These are phyloP conservation scores for Diacarnus erythraeanus DNA, from an alignment of 37 sponge, comb jelly and placozoan species.

Conservation along the genomic window DNA sequence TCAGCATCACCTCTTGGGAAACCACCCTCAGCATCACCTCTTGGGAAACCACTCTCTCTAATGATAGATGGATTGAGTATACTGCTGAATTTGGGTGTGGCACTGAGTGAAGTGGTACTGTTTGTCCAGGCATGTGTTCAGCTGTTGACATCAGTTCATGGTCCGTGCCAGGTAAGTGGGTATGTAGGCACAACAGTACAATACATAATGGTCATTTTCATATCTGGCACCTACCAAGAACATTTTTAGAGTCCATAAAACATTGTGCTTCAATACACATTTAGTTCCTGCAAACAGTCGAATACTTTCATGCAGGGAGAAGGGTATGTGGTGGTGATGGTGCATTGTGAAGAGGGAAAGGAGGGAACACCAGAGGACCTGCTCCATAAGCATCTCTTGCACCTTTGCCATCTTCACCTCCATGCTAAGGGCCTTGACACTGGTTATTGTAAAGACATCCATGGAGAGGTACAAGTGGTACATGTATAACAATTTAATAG, in stretches of 20 bases:
- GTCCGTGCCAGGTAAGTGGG: conserved; percentile 20
- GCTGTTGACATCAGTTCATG: conserved; percentile 19
- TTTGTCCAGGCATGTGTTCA: conserved; percentile 47
- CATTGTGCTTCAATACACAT: no score
- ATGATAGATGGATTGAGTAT: conserved; percentile 71
- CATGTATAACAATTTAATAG: background rate
- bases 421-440: conserved; percentile 52
- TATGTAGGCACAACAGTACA: background rate
- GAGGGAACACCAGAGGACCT: conserved; percentile 38
- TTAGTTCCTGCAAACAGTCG: background rate
- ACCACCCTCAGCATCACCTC: no score
- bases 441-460: conserved; percentile 73
- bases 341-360: conserved; percentile 43
- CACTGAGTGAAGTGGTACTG: conserved; percentile 23
- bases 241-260: background rate
- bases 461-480: conserved; percentile 63
- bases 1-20: no score
- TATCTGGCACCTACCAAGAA: background rate
- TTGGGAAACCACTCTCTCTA: conserved; percentile 44
- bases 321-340: conserved; percentile 60
- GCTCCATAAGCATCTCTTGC: conserved; percentile 34
- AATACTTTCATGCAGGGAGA: background rate
- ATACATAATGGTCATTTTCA: background rate
- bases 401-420: conserved; percentile 32
- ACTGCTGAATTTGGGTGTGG: conserved; percentile 63